These are phyloP conservation scores for Lindbergichthys nudifrons DNA, from an alignment of 2,797 vertebrate genomes.

Conservation along the genomic window DNA sequence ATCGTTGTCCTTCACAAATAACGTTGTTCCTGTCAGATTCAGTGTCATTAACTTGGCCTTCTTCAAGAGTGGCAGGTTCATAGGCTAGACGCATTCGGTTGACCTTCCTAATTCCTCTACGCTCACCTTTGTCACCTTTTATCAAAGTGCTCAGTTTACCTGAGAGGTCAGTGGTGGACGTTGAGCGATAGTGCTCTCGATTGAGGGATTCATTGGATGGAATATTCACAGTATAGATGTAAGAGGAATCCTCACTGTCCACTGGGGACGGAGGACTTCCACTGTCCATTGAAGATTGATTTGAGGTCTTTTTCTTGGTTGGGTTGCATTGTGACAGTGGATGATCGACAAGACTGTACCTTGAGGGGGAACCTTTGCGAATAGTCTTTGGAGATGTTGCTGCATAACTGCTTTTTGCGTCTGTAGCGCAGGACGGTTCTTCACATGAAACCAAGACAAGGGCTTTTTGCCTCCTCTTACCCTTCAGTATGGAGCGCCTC, in stretches of 20 bases:
- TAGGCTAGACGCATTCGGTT: slow-evolving; percentile 69
- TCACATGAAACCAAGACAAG: slow-evolving; percentile 73
- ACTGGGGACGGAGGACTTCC: slow-evolving; percentile 78
- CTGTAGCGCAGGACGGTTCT: slow-evolving; percentile 76
- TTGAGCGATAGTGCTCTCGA: slow-evolving; percentile 63
- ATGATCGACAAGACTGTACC: slow-evolving; percentile 63
- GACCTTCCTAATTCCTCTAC: slow-evolving; percentile 65
- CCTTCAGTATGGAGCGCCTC: slow-evolving; percentile 56
- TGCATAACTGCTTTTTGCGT: slow-evolving; percentile 36
- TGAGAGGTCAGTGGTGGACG: slow-evolving; percentile 79
- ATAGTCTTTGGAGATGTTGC: slow-evolving; percentile 43
- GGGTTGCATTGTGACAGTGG: slow-evolving; percentile 53
- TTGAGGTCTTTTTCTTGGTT: slow-evolving; percentile 69
- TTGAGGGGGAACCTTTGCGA: slow-evolving; percentile 58
- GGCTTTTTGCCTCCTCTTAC: slow-evolving; percentile 69
- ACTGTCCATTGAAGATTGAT: slow-evolving; percentile 61
- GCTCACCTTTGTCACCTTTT: slow-evolving; percentile 51
- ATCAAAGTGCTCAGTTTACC: slow-evolving; percentile 56
- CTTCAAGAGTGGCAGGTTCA: slow-evolving; percentile 47
- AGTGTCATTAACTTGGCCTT: slow-evolving; percentile 33
- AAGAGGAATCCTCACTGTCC: slow-evolving; percentile 83
- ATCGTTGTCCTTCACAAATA: slow-evolving; percentile 48
- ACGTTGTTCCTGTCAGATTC: slow-evolving; percentile 31
- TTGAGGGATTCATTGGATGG: slow-evolving; percentile 62
- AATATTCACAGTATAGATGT: slow-evolving; percentile 76